Evolutionary conservation across 2,888 invertebrate genomes (phyloP), one percentile per base, ranked within the genome.

Genomic region (Dexiosoma caninum): DNA sequence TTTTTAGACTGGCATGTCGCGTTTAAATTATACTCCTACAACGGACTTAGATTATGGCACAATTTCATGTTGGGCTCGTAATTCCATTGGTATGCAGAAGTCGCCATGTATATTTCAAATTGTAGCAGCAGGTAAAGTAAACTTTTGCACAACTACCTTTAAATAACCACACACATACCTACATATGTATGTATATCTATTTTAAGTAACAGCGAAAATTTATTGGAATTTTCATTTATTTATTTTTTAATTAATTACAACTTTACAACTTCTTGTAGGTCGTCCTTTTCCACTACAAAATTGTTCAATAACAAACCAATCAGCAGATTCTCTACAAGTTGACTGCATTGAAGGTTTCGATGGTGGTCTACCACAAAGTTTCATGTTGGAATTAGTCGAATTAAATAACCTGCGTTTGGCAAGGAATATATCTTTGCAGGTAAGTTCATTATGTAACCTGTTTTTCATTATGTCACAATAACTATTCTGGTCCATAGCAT

Each of bases 31-130:
- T 90, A 96, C 96, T 7, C 96, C 96, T 0, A 93, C 94, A 40
- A 94, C 95, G 14, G 96, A 97, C 90, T 93, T 96, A 92, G 96
- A 97, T 91, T 97, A 97, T 87, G 96, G 97, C 5, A 96, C 96
- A 14, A 92, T 97, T 81, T 94, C 95, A 72, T 97, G 97, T 90
- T 96, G 95, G 92, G 97, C 95, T 10, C 92, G 93, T 85, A 97
- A 97, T 90, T 92, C 93, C 30, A 95, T 97, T 71, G 97, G 97
- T 16, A 92, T 93, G 86, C 96, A 96, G 91, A 94, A 94, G 87
- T 93, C 94, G 78, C 96, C 97, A 0, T 97, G 97, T 88, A 92
- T 96, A 85, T 97, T 96, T 91, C 96, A 96, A 91, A 93, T 96
- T 84, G 95, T 95, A 21, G 94, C 95, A 78, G 95, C 96, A 89